Conservation (phyloP, 2,797 vertebrate genomes). For the Crotalus adamanteus region DNA sequence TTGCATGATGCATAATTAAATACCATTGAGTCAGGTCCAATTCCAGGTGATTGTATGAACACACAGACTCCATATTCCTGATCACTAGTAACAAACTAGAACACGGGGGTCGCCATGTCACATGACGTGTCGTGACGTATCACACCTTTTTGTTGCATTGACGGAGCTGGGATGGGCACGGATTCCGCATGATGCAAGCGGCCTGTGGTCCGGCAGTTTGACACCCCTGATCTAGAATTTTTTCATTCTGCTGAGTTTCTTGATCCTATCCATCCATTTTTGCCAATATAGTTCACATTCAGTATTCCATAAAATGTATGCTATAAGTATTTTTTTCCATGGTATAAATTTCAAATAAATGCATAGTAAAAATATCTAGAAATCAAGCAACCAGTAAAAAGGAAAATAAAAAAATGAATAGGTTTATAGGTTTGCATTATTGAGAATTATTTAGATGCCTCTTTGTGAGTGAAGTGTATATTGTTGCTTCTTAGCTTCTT, state of each 20-base stretch:
- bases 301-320: neutral
- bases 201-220: no score
- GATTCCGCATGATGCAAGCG: no score
- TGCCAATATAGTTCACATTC: neutral
- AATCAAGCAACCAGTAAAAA: neutral
- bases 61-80: neutral
- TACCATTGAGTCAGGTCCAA: neutral
- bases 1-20: neutral
- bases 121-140: no score
- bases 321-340: neutral
- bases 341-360: neutral
- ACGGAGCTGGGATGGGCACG: no score
- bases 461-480: neutral
- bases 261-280: neutral
- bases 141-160: no score
- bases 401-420: neutral
- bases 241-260: neutral
- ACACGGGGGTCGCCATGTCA: no score
- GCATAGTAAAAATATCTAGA: neutral
- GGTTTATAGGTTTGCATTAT: neutral
- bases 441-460: constrained; percentile 14
- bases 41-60: neutral
- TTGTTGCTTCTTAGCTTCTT: neutral
- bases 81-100: neutral
- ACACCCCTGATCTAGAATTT: neutral